Base-by-base conservation (phyloP, 2,797 vertebrate genomes). In the Propithecus perrieri region DNA sequence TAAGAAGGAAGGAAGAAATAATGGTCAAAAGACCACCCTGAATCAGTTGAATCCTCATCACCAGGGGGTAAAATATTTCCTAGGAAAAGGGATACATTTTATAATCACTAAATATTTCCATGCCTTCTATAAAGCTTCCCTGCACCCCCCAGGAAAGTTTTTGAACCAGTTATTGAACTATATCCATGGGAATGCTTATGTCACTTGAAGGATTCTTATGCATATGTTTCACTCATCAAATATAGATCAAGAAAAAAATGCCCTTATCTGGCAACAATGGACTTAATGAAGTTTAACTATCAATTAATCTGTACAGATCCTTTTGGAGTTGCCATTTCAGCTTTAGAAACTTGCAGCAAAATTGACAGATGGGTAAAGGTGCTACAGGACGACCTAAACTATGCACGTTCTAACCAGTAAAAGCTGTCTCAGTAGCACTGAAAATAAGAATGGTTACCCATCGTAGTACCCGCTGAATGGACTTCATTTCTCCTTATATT, bases 51-150 rank as follows among this genome's bases (percentile, higher is more conserved):
- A 85, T 86, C 53, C 79, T 75, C 48, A 78, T 72, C n/a, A 74
- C 12, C 24, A 33, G 28, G 13, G n/a, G 22, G 33, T 55, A 67
- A 87, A 74, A 63, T 85, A 90, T 80, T 95, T 91, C 69, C 74
- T 94, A 83, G 69, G 74, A 89, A 85, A 94, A 59, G 1, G 33
- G 28, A 86, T 85, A 85, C 22, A 41, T 61, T 86, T 74, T 38
- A 28, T 92, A 76, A 87, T 94, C 57, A 90, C 38, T 92, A 76
- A 92, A 33, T 87, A 79, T 85, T 84, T 76, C 83, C 26, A 38
- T 79, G 20, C 33, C n/a, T 71, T 90, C 55, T 48, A 1, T 50
- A 83, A 79, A 33, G 8, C 38, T 46, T 38, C 30, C 59, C 26
- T 28, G 3, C 63, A n/a, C 14, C 63, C 33, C 63, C 38, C 1